These are phyloP conservation scores for Zaprionus lachaisei DNA, from an alignment of 1,140 invertebrate species.

Conservation along the genomic window DNA sequence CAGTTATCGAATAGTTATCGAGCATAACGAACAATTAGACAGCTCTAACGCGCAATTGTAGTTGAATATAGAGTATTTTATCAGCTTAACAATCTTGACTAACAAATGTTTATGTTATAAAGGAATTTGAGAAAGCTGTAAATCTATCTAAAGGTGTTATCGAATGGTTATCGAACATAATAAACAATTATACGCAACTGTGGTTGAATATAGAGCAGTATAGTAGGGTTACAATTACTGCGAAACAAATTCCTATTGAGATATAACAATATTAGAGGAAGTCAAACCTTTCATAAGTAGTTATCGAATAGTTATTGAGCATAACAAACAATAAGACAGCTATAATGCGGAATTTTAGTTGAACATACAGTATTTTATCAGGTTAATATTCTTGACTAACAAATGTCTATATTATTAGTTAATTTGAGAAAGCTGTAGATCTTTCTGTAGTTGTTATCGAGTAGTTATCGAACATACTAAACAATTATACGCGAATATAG, in stretches of 20 bases:
- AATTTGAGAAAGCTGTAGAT: background rate
- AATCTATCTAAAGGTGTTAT: too few relatives aligned
- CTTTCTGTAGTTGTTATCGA: background rate
- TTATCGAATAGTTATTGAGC: background rate
- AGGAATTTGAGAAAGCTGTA: background rate
- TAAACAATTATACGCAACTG: too few relatives aligned
- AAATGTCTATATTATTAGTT: background rate
- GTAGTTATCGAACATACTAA: background rate
- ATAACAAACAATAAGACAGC: background rate
- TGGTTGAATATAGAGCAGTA: too few relatives aligned
- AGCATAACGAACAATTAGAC: slow-evolving; percentile 31
- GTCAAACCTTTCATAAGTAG: background rate
- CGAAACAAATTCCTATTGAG: too few relatives aligned
- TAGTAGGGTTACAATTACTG: too few relatives aligned
- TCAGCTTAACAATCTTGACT: background rate
- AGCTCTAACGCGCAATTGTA: background rate
- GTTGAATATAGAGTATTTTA: background rate
- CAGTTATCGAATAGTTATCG: slow-evolving; percentile 70
- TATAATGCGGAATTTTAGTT: background rate
- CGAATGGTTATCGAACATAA: too few relatives aligned
- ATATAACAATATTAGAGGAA: too few relatives aligned
- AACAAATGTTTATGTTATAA: background rate
- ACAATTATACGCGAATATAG: too few relatives aligned
- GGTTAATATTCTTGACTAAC: background rate
- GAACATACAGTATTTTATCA: background rate